Evolutionary conservation across 2,888 invertebrate species (phyloP).

Genomic region (Lysandra coridon): DNA sequence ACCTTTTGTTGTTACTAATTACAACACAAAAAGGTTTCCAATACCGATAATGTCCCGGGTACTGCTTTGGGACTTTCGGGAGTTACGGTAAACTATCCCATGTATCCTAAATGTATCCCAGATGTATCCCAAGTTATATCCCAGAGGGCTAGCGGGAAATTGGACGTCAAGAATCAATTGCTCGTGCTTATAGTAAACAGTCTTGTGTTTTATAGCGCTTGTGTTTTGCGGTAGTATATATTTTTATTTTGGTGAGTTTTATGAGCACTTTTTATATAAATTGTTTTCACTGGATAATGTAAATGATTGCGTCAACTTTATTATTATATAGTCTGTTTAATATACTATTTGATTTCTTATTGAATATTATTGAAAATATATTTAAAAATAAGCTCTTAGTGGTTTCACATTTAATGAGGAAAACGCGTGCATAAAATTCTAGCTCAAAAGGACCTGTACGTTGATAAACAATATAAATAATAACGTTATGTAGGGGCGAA

Average conservation of each 20-base stretch:
- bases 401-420: too few species aligned
- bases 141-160: conserved; percentile 24
- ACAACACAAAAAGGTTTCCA: conserved; percentile 4
- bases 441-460: too few species aligned
- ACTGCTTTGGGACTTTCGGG: not conserved
- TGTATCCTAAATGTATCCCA: not conserved
- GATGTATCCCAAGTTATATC: not conserved
- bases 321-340: too few species aligned
- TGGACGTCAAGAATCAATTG: conserved; percentile 24
- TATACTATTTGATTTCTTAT: too few species aligned
- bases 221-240: not conserved
- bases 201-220: not conserved
- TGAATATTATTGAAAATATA: too few species aligned
- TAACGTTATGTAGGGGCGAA: too few species aligned
- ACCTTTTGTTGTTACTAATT: not conserved
- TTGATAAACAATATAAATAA: too few species aligned
- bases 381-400: too few species aligned
- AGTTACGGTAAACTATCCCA: conserved; percentile 10
- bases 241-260: not conserved
- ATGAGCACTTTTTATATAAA: too few species aligned
- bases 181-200: conserved; percentile 5
- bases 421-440: too few species aligned
- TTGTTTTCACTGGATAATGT: too few species aligned
- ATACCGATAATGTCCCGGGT: not conserved
- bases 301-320: too few species aligned